Evolutionary conservation across 1,140 invertebrate genomes (phyloP), one percentile per base, ranked within the genome.

Genomic region (Oryctes rhinoceros): DNA sequence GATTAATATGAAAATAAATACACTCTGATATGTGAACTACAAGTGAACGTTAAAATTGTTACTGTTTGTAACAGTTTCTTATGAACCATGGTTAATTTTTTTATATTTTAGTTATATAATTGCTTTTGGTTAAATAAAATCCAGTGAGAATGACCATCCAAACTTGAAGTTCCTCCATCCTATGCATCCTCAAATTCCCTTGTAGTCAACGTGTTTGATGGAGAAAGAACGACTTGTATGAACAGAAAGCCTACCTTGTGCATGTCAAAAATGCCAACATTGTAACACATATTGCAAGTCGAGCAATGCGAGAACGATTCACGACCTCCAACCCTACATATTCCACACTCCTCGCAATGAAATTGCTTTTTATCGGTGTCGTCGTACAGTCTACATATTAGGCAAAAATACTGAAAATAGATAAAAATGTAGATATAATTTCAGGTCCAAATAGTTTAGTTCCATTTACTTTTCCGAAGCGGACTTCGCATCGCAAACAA

Each of bases 251-350:
- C 90, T 86, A 96, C 95, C 90, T 93, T 93, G 86, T 97, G 95
- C 15, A 93, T 92, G 84, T 93, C 92, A 88, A 94, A 91, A 39
- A 96, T 86, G 84, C 93, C 91, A 76, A 93, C 90, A 0, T 94
- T 94, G 78, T 96, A 89, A 85, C 96, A 97, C 92, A 96, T 95
- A 85, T 96, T 95, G 89, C 96, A 97, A 37, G 92, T 92, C 82
- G 92, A 90, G 87, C 96, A 97, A 87, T 97, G 96, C 86, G 96
- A 96, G 88, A 94, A 97, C 82, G 94, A 92, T 79, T 96, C 94
- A 24, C 92, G 88, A 0, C 95, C 95, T 1, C 96, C 96, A 81
- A 97, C 92, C 65, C 96, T 91, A 85, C 96, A 97, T 80, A 97
- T 94, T 0, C 95, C 95, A 88, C 96, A 97, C 1, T 92, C 93